Conservation (phyloP, 2,113 vertebrate species). For the Pipa parva region DNA sequence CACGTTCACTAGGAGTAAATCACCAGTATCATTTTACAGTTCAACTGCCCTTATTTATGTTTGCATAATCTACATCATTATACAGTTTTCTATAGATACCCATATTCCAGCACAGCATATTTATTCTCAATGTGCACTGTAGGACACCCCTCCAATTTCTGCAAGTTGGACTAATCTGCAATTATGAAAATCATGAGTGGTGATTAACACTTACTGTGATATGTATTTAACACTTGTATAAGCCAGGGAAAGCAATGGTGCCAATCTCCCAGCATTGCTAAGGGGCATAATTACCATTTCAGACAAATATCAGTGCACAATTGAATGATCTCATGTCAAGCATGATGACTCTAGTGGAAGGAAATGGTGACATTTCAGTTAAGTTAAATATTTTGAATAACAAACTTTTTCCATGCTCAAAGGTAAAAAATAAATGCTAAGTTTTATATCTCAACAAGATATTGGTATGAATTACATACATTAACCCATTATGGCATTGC, state of each 20-base stretch:
- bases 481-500: too few species aligned
- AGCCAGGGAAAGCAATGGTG: not conserved
- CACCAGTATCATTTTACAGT: not conserved
- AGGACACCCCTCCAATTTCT: not conserved
- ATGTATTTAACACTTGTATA: not conserved
- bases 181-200: not conserved
- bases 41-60: not conserved
- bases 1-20: not conserved
- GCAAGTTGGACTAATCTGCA: not conserved
- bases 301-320: not conserved
- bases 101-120: not conserved
- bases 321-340: not conserved
- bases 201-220: constrained; percentile 1
- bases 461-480: too few species aligned
- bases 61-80: not conserved
- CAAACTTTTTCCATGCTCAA: too few species aligned
- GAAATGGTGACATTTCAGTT: too few species aligned
- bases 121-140: not conserved
- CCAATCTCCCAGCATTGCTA: not conserved
- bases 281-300: not conserved
- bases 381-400: too few species aligned
- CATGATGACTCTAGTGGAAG: too few species aligned
- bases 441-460: too few species aligned
- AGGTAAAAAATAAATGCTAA: too few species aligned
- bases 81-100: not conserved